Percentiles rank a stretch among this genome's conserved stretches.
These are phyloP conservation scores for Sarcophaga bullata DNA, from an alignment of 1,140 invertebrate genomes.

Conservation along the genomic window DNA sequence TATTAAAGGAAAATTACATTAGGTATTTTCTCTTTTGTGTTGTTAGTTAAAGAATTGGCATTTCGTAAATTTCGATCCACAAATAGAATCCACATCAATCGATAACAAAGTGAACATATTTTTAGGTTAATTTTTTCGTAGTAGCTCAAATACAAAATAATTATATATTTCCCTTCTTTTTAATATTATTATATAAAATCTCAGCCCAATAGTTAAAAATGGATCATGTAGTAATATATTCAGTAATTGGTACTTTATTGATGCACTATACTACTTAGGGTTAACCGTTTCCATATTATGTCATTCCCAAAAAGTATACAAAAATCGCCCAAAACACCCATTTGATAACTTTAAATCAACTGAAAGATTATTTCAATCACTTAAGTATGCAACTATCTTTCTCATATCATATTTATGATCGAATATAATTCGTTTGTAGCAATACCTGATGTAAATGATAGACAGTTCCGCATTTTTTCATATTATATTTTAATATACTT, in stretches of 20 bases:
- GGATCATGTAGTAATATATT: neutral
- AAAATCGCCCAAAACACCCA: constrained; percentile 1
- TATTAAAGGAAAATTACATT: neutral
- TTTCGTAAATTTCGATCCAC: neutral
- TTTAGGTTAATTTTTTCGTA: too few relatives aligned
- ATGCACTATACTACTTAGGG: neutral
- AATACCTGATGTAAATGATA: too few relatives aligned
- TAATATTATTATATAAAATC: neutral
- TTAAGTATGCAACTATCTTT: too few relatives aligned
- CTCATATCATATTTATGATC: too few relatives aligned
- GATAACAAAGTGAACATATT: neutral
- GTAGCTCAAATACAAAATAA: neutral
- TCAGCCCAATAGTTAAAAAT: too few relatives aligned
- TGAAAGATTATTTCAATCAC: neutral
- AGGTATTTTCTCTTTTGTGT: neutral
- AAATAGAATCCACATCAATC: neutral
- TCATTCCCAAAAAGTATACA: neutral
- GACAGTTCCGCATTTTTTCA: too few relatives aligned
- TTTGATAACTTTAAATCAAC: neutral
- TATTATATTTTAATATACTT: too few relatives aligned
- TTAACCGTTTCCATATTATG: neutral
- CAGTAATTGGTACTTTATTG: neutral
- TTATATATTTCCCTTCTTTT: neutral
- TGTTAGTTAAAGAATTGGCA: neutral
- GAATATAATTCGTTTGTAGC: too few relatives aligned